Conservation (phyloP, 2,797 vertebrate species). For the Ctenopoma multispine region DNA sequence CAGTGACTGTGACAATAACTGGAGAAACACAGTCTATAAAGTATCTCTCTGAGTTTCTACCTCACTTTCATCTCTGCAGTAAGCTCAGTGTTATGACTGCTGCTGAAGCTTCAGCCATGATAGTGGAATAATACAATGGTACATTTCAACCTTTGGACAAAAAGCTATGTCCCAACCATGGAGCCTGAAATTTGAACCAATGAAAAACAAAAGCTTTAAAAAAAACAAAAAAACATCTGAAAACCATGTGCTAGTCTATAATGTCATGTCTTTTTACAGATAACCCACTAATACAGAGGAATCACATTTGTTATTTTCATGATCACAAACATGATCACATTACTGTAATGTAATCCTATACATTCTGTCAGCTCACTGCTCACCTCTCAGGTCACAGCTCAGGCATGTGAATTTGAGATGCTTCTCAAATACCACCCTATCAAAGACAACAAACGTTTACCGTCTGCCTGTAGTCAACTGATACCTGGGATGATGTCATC, state of each 20-base stretch:
- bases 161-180: slow-evolving; percentile 25
- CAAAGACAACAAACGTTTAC: slow-evolving; percentile 1
- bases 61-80: slow-evolving; percentile 38
- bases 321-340: no score
- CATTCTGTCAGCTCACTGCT: slow-evolving; percentile 13
- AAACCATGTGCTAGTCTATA: slow-evolving; percentile 50
- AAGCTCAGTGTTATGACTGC: slow-evolving; percentile 11
- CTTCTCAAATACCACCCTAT: slow-evolving; percentile 8
- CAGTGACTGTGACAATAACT: background rate
- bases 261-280: slow-evolving; percentile 12
- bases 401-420: slow-evolving; percentile 26
- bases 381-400: slow-evolving; percentile 9
- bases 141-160: slow-evolving; percentile 47
- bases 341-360: background rate
- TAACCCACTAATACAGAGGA: slow-evolving; percentile 2
- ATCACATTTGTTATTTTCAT: background rate
- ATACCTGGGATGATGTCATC: slow-evolving; percentile 18
- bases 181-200: slow-evolving; percentile 25
- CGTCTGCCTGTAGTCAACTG: slow-evolving; percentile 5
- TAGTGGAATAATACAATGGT: slow-evolving; percentile 8
- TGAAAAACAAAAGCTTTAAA: slow-evolving; percentile 34
- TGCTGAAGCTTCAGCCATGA: slow-evolving; percentile 13
- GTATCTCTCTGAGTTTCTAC: background rate
- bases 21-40: no score
- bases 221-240: slow-evolving; percentile 17